Conservation (phyloP, 2,797 vertebrate genomes). For the Alcedo quadribrachys region DNA sequence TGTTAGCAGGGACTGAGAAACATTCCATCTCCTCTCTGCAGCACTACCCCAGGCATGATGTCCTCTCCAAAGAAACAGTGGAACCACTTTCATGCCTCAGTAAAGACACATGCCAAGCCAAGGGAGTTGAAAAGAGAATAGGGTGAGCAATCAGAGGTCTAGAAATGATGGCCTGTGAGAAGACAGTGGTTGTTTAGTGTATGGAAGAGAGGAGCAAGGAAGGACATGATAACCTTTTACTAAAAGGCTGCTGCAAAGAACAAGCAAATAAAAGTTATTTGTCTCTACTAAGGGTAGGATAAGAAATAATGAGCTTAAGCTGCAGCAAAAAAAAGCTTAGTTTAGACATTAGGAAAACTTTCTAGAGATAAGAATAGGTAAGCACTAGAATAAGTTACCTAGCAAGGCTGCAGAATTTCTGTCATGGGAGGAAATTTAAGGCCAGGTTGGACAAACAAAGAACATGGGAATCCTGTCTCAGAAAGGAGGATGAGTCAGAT, state of each 20-base stretch:
- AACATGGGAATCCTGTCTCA: background rate
- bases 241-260: background rate
- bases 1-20: background rate
- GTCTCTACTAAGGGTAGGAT: background rate
- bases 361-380: background rate
- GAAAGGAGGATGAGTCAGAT: background rate
- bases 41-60: rapidly evolving
- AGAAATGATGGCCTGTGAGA: background rate
- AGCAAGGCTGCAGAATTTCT: background rate
- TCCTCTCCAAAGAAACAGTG: background rate
- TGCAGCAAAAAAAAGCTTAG: background rate
- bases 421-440: background rate
- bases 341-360: background rate
- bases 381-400: background rate
- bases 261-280: background rate
- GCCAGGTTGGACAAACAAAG: background rate
- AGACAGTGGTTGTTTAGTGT: background rate
- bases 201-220: background rate
- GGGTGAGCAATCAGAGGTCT: background rate
- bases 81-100: background rate
- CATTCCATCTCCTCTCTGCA: background rate
- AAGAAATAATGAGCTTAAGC: background rate
- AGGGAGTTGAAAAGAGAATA: background rate
- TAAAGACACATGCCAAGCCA: rapidly evolving
- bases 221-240: background rate